Evolutionary conservation across 2,888 invertebrate genomes (phyloP).

Genomic region (Tenodera sinensis): DNA sequence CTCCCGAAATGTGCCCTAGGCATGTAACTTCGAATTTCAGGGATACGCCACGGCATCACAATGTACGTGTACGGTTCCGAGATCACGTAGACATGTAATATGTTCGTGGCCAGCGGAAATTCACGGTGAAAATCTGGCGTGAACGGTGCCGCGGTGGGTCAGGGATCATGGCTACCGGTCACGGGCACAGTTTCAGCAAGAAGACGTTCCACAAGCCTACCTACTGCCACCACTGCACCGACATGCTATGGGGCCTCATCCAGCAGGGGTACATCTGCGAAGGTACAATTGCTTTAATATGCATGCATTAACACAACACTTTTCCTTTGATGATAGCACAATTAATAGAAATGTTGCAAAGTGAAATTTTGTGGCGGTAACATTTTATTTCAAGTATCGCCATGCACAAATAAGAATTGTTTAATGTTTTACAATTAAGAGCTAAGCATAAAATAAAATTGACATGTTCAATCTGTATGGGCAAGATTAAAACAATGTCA

Average conservation of each 20-base stretch:
- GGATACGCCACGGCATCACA: constrained; percentile 48
- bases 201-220: constrained; percentile 99
- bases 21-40: constrained; percentile 41
- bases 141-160: constrained; percentile 56
- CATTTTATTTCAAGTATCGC: not conserved
- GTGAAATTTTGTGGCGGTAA: not conserved
- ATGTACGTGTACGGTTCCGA: constrained; percentile 58
- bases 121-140: constrained; percentile 61
- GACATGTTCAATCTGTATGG: no score
- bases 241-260: constrained; percentile 99
- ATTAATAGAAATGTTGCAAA: not conserved
- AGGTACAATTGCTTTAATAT: constrained; percentile 59
- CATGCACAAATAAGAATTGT: not conserved
- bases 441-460: not conserved
- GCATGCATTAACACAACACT: not conserved
- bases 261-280: constrained; percentile 99
- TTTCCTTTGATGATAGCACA: no score
- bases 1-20: constrained; percentile 44
- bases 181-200: constrained; percentile 98
- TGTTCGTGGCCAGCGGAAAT: constrained; percentile 47
- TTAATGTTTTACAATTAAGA: not conserved
- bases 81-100: constrained; percentile 55
- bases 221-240: constrained; percentile 99
- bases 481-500: not conserved
- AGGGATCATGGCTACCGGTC: constrained; percentile 55